Base-by-base conservation (phyloP, 2,113 vertebrate species). In the Peucedramus taeniatus region DNA sequence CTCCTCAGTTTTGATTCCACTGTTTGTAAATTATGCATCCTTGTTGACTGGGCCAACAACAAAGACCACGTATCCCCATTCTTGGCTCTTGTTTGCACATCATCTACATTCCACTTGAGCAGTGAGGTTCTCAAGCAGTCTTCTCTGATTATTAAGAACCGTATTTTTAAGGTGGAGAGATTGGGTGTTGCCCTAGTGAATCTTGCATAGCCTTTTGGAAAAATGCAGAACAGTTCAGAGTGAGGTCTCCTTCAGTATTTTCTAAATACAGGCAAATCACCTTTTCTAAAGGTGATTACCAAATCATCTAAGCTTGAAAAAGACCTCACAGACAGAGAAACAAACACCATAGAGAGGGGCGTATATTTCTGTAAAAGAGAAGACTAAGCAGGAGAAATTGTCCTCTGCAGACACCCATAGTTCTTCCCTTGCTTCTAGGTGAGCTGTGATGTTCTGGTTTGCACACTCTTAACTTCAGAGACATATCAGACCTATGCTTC, bases 381-480 rank as follows among this genome's bases (percentile, higher is more conserved):
- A 51, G 31, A 33, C 31, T 70, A 56, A 72, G 13, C 33, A 81
- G 60, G n/a, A 84, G 11, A 89, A 81, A 57, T 28, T 72, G 13
- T 39, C 35, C 7, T 76, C 49, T 72, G 10, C 35, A 56, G 20
- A 42, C 42, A 26, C 16, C 11, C 9, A 6, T 15, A 24, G 35
- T 75, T 30, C 18, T 74, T 85, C 28, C 30, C 10, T 74, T 42
- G 23, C 6, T 16, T 61, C 18, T 49, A 21, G 42, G 13, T 44
- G 10, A 78, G 21, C 31, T 0, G 0, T 3, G 1, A 31, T 2
- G 1, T 19, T 45, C 42, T n/a, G 20, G 7, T 71, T 84, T 50
- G 26, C 19, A 31, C 33, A 45, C 5, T 22, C 14, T 40, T 40
- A 15, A 60, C 13, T 83, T 60, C 61, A 69, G 63, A n/a, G 31